A percentile compares a stretch with the other conserved stretches of the same genome.
Evolutionary conservation across 2,797 vertebrate species (phyloP).

Genomic region (Typhlichthys eigenmanni): DNA sequence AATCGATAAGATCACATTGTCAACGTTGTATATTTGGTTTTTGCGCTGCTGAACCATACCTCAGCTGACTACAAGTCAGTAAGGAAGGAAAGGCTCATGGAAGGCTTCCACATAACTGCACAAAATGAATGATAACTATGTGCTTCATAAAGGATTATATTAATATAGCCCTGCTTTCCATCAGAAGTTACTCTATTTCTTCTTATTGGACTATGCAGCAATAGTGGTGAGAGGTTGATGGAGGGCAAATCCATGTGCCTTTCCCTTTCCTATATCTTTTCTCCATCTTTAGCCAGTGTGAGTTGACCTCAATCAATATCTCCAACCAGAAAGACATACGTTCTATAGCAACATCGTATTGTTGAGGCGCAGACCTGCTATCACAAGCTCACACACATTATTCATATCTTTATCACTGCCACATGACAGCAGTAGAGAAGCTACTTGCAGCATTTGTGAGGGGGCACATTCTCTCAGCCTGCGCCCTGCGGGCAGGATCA

Average conservation of each 20-base stretch:
- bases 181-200: neutral
- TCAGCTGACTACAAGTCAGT: neutral
- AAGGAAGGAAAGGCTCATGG: neutral
- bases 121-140: slow-evolving; percentile 2
- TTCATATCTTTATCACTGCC: neutral
- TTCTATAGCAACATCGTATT: too few species aligned
- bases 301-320: too few species aligned
- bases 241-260: too few species aligned
- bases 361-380: too few species aligned
- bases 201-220: too few species aligned
- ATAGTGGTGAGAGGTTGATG: too few species aligned
- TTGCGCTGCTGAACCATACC: neutral
- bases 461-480: slow-evolving; percentile 12
- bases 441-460: slow-evolving; percentile 6
- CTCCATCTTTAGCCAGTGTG: too few species aligned
- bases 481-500: neutral
- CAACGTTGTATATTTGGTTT: slow-evolving; percentile 34
- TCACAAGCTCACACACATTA: too few species aligned
- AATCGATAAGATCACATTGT: slow-evolving; percentile 14
- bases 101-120: too few species aligned
- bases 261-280: too few species aligned
- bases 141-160: neutral
- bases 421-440: neutral
- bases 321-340: too few species aligned
- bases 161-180: neutral